Evolutionary conservation across 1,140 invertebrate genomes (phyloP).

Genomic region (Hyposmocoma kahamanoa): DNA sequence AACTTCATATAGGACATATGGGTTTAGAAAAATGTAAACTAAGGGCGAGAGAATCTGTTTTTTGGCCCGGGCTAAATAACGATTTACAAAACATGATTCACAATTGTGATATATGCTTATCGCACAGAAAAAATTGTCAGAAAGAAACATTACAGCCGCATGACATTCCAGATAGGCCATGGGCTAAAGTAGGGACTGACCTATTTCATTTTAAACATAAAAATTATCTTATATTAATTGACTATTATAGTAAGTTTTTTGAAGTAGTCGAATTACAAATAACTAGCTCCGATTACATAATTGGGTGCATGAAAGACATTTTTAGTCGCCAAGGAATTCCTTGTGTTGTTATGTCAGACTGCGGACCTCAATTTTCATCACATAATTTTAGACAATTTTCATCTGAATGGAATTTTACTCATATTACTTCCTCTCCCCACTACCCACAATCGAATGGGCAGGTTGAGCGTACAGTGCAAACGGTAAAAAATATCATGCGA

Average conservation of each 20-base stretch:
- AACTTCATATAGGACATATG: conserved; percentile 4
- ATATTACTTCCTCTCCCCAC: conserved; percentile 39
- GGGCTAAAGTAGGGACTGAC: conserved; percentile 39
- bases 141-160: conserved; percentile 36
- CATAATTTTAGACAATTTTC: conserved; percentile 52
- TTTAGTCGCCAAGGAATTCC: conserved; percentile 55
- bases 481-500: conserved; percentile 28
- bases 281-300: conserved; percentile 15
- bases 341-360: conserved; percentile 51
- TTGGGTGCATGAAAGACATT: conserved; percentile 27
- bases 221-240: conserved; percentile 40
- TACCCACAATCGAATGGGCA: conserved; percentile 60
- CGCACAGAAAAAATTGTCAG: conserved; percentile 11
- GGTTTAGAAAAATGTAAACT: conserved; percentile 9
- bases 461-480: conserved; percentile 36
- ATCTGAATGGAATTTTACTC: conserved; percentile 41
- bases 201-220: conserved; percentile 35
- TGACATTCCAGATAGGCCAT: conserved; percentile 29
- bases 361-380: conserved; percentile 52
- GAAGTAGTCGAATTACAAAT: conserved; percentile 21
- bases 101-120: conserved; percentile 9
- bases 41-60: conserved; percentile 1
- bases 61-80: conserved; percentile 6
- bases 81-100: conserved; percentile 4
- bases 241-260: conserved; percentile 44